Evolutionary conservation across 2,888 invertebrate species (phyloP).

Genomic region (Clunio marinus): DNA sequence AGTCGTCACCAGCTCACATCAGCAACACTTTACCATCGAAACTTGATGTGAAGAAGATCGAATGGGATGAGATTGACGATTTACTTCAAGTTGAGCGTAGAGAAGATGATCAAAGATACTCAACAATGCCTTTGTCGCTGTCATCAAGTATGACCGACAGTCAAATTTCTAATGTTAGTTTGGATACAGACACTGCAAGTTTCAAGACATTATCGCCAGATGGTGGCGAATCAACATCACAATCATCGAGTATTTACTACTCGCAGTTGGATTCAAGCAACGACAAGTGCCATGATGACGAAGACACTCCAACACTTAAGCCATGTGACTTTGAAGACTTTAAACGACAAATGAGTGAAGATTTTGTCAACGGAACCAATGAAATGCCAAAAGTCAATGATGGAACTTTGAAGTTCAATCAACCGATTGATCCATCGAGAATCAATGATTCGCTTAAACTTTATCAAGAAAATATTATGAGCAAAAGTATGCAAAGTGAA

Average conservation of each 20-base stretch:
- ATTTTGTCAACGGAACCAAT: conserved; percentile 50
- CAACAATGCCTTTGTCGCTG: conserved; percentile 65
- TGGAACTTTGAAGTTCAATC: conserved; percentile 50
- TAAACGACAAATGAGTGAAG: conserved; percentile 50
- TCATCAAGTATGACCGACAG: conserved; percentile 44
- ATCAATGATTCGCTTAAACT: conserved; percentile 52
- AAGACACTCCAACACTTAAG: conserved; percentile 48
- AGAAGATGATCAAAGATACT: conserved; percentile 62
- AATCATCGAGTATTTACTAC: conserved; percentile 33
- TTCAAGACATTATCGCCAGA: conserved; percentile 30
- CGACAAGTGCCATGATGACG: conserved; percentile 42
- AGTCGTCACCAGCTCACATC: conserved; percentile 44
- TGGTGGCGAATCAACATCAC: conserved; percentile 18
- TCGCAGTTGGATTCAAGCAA: conserved; percentile 43
- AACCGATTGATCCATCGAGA: conserved; percentile 53
- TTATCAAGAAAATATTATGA: conserved; percentile 51
- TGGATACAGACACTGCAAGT: conserved; percentile 18
- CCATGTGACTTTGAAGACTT: conserved; percentile 52
- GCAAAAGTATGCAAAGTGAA: conserved; percentile 50
- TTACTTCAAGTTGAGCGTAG: conserved; percentile 64
- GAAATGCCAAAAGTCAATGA: conserved; percentile 48
- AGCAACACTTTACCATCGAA: conserved; percentile 61
- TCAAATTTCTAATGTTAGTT: conserved; percentile 22
- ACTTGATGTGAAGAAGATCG: conserved; percentile 60
- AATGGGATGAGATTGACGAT: conserved; percentile 70